Evolutionary conservation across 2,797 vertebrate species (phyloP).

Genomic region (Champsocephalus gunnari): DNA sequence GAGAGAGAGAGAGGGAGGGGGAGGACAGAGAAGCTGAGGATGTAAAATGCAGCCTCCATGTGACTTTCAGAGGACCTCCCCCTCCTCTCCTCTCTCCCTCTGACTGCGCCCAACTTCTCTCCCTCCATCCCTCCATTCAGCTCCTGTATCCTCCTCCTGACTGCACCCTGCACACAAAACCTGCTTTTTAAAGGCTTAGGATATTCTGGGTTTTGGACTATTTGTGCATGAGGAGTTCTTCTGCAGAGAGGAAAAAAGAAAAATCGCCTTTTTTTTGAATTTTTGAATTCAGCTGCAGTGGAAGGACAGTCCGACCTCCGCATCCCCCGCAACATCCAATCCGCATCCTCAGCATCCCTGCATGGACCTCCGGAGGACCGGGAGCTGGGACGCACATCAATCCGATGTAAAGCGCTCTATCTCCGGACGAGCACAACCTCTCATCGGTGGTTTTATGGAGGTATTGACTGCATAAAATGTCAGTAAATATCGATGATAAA

Average conservation of each 20-base stretch:
- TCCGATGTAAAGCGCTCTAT: slow-evolving; percentile 22
- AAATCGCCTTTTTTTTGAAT: neutral
- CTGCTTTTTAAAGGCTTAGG: slow-evolving; percentile 32
- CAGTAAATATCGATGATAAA: slow-evolving; percentile 14
- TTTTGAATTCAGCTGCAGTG: slow-evolving; percentile 21
- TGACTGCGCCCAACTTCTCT: slow-evolving; percentile 78
- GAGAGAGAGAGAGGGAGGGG: slow-evolving; percentile 5
- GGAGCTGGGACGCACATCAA: slow-evolving; percentile 18
- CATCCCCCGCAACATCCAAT: slow-evolving; percentile 59
- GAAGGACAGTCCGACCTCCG: slow-evolving; percentile 61
- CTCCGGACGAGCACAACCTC: slow-evolving; percentile 15
- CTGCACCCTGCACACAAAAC: slow-evolving; percentile 58
- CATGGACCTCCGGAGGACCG: slow-evolving; percentile 51
- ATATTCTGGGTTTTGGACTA: slow-evolving; percentile 67
- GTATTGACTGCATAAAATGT: slow-evolving; percentile 9
- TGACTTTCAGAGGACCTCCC: slow-evolving; percentile 74
- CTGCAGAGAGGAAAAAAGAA: neutral
- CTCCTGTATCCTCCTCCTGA: slow-evolving; percentile 55
- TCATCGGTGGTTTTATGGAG: slow-evolving; percentile 33
- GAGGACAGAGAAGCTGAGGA: slow-evolving; percentile 62
- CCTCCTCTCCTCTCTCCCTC: slow-evolving; percentile 52
- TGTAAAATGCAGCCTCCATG: slow-evolving; percentile 63
- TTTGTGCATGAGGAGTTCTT: slow-evolving; percentile 40
- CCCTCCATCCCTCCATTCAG: slow-evolving; percentile 65
- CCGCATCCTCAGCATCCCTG: slow-evolving; percentile 52